Evolutionary conservation across 2,113 vertebrate genomes (phyloP), one percentile per base, ranked within the genome.

Genomic region (Brachyistius frenatus): DNA sequence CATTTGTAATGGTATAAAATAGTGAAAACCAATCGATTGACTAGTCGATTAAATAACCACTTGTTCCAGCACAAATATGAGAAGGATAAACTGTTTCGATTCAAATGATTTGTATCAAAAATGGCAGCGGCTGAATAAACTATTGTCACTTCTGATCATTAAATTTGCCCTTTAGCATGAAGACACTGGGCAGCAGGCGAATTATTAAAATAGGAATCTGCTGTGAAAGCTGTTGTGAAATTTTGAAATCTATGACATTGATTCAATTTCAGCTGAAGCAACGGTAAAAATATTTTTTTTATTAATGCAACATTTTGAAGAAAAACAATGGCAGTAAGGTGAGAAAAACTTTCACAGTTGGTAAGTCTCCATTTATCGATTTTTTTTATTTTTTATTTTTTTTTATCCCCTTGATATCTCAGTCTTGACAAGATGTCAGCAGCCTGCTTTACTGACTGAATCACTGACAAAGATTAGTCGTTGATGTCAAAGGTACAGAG

Each of bases 381-480:
- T 52, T 23, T 23, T 23, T 23, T 3, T 3, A 44, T 44, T 44
- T 44, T 8, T 68, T 73, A 55, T 65, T 3, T 53, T 30, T 52
- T 31, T 55, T 41, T 33, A 65, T 39, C 15, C 23, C 23, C 23
- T 23, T 23, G 23, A n/a, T 60, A 56, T 73, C 52, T 86, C 75
- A 71, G 2, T 9, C 37, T 36, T 69, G 76, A 80, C 31, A 37
- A 7, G 35, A 16, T 70, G 76, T 66, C 68, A 75, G 53, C 46
- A 52, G 46, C 6, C 16, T 56, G 15, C 31, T 66, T 60, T 54
- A 41, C 56, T 64, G 63, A n/a, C 41, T 6, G 54, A 50, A 50
- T 73, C 33, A 1, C 55, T 70, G 75, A 61, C 62, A 60, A 16
- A 75, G 60, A 81, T 72, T 16, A 76, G 66, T 16, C 54, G 49